phyloP scores from a whole-genome alignment of 1,140 invertebrate genomes.

The Sinonovacula constricta region DNA sequence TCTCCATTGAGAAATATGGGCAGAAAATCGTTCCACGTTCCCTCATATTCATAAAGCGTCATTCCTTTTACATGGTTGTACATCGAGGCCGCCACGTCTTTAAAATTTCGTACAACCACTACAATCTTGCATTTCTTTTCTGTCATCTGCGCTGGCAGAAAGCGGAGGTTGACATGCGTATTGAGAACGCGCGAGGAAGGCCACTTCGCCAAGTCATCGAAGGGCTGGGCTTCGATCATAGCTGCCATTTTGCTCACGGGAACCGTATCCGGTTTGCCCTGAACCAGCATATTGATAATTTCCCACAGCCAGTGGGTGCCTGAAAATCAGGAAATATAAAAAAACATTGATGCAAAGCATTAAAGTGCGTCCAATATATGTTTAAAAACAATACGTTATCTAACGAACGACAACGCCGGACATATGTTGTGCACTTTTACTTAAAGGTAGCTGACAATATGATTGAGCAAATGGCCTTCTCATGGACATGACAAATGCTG shows the following conservation, averaged over 20 bases:
- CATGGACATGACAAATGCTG: no score
- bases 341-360: no score
- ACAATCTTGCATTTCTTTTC: slow-evolving; percentile 52
- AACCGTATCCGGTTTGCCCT: slow-evolving; percentile 27
- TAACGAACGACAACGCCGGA: no score
- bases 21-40: slow-evolving; percentile 25
- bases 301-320: slow-evolving; percentile 53
- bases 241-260: neutral
- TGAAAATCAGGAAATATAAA: no score
- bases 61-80: slow-evolving; percentile 44
- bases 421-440: no score
- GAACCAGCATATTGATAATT: slow-evolving; percentile 41
- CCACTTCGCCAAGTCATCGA: neutral
- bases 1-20: slow-evolving; percentile 40
- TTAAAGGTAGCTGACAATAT: no score
- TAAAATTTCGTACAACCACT: slow-evolving; percentile 49
- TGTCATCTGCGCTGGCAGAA: slow-evolving; percentile 22
- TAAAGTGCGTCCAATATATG: no score
- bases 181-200: slow-evolving; percentile 41
- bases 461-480: no score
- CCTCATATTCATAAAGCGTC: slow-evolving; percentile 12
- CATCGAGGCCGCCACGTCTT: slow-evolving; percentile 52
- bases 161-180: slow-evolving; percentile 35
- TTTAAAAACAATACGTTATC: no score
- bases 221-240: neutral